Conservation (phyloP, 2,797 vertebrate genomes). For the Liparis tanakae region DNA sequence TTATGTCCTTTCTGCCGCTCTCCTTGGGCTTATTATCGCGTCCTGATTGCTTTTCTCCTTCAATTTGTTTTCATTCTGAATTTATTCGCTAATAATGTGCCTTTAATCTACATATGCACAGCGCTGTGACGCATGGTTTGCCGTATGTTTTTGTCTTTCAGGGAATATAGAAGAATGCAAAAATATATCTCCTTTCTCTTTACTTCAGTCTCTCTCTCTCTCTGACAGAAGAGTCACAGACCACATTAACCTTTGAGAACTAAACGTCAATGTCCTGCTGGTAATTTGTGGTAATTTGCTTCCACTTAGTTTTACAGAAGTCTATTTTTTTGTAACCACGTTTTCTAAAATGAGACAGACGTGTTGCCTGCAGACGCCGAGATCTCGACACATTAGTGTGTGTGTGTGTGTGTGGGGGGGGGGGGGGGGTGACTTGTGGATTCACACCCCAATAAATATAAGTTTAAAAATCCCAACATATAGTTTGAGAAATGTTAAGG, state of each 20-base stretch:
- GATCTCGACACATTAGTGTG: too few relatives aligned
- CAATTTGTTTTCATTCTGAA: background rate
- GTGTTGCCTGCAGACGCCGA: too few relatives aligned
- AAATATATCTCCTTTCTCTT: background rate
- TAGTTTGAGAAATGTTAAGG: too few relatives aligned
- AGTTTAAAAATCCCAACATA: too few relatives aligned
- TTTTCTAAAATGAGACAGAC: too few relatives aligned
- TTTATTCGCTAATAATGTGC: slow-evolving; percentile 1
- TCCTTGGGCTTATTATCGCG: background rate
- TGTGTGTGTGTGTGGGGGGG: too few relatives aligned
- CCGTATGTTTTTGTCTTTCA: background rate
- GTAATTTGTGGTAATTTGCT: slow-evolving; percentile 88
- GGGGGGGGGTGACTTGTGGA: too few relatives aligned
- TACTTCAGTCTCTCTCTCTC: slow-evolving; percentile 11
- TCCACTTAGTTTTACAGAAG: slow-evolving; percentile 79
- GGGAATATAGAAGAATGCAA: background rate
- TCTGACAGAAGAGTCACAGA: slow-evolving; percentile 79
- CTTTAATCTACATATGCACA: background rate
- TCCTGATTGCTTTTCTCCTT: background rate
- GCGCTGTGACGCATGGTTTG: background rate
- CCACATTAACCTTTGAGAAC: slow-evolving; percentile 86
- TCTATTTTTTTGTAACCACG: background rate
- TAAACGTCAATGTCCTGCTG: slow-evolving; percentile 87
- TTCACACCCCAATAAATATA: too few relatives aligned
- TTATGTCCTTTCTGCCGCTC: background rate